Evolutionary conservation across 2,113 vertebrate genomes (phyloP).

Genomic region (Sinocyclocheilus anophthalmus): DNA sequence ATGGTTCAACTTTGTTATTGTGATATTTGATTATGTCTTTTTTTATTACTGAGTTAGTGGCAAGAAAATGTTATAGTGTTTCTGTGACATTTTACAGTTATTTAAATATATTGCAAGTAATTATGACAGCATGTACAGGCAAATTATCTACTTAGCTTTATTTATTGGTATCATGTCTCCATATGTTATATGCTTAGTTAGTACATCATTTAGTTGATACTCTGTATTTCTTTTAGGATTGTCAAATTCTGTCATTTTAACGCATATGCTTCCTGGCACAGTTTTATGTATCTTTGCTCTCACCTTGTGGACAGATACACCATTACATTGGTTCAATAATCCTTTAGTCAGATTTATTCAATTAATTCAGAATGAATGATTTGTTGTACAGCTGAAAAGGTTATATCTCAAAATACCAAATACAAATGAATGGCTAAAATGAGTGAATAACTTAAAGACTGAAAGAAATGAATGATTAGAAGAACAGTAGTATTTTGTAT

Average conservation of each 20-base stretch:
- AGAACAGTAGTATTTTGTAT: neutral
- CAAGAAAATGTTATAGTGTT: neutral
- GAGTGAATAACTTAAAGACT: neutral
- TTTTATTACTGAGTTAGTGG: neutral
- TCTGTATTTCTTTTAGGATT: neutral
- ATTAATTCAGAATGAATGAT: neutral
- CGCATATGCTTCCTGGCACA: neutral
- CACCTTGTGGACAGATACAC: slow-evolving; percentile 37
- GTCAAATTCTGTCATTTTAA: neutral
- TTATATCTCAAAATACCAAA: neutral
- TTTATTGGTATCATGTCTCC: neutral
- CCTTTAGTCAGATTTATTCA: neutral
- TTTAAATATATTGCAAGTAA: neutral
- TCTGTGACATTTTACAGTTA: neutral
- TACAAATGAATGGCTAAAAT: neutral
- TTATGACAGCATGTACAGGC: neutral
- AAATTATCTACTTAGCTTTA: neutral
- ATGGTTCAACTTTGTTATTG: neutral
- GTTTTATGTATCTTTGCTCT: neutral
- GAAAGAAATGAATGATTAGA: neutral
- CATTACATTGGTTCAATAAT: neutral
- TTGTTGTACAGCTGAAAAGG: neutral
- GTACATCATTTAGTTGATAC: neutral
- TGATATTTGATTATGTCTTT: neutral
- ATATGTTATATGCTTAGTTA: neutral